phyloP scores from a whole-genome alignment of 2,797 vertebrate genomes.

The Tolypeutes matacus region DNA sequence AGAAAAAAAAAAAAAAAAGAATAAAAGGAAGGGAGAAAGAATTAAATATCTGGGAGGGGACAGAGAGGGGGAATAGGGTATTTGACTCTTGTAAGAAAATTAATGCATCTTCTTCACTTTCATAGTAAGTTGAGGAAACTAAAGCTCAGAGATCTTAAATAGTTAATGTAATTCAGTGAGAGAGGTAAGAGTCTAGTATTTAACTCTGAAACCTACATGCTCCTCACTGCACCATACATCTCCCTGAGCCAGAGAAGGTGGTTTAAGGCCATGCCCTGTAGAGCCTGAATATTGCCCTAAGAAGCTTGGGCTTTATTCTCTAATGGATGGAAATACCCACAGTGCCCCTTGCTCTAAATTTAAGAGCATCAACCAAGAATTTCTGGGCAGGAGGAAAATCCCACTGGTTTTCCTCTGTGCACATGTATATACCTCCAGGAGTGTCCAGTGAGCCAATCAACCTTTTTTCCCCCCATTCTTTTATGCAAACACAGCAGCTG shows the following conservation, averaged over 20 bases:
- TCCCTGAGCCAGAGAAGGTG: not conserved
- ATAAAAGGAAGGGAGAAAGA: not conserved
- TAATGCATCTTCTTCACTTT: not conserved
- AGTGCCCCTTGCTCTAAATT: not conserved
- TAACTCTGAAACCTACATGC: not conserved
- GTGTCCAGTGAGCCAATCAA: slow-evolving; percentile 13
- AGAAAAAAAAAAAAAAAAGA: not conserved
- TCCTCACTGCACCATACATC: not conserved
- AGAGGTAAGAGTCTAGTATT: not conserved
- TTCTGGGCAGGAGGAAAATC: not conserved
- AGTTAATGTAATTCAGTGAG: not conserved
- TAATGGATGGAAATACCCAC: not conserved
- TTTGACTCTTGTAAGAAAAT: not conserved
- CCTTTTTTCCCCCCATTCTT: slow-evolving; percentile 42
- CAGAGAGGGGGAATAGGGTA: not conserved
- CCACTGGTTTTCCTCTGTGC: not conserved
- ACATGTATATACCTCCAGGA: not conserved
- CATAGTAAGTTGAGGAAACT: not conserved
- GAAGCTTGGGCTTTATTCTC: slow-evolving; percentile 2
- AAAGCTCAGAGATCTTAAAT: not conserved
- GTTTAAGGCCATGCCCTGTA: not conserved
- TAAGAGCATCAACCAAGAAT: slow-evolving; percentile 18
- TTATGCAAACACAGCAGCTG: slow-evolving; percentile 67
- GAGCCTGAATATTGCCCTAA: not conserved
- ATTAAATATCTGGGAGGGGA: not conserved